A percentile compares a stretch with the other conserved stretches of the same genome.
Evolutionary conservation across 2,113 vertebrate genomes (phyloP).

Genomic region (Antigone vipio): DNA sequence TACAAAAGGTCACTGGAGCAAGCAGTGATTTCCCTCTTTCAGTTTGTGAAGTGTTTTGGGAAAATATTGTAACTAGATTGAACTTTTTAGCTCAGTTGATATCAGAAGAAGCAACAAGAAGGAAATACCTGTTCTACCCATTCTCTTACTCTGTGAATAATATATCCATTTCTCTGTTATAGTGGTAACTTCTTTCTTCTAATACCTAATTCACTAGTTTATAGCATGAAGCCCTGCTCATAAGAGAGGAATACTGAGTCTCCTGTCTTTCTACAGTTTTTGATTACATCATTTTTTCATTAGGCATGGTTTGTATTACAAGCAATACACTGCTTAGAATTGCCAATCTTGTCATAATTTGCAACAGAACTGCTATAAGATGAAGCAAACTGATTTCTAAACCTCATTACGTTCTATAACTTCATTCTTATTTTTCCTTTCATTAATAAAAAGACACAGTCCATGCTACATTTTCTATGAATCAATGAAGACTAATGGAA

Average conservation of each 20-base stretch:
- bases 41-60: neutral
- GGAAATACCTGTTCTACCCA: neutral
- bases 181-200: neutral
- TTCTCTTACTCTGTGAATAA: neutral
- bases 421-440: slow-evolving; percentile 14
- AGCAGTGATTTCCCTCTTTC: neutral
- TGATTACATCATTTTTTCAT: neutral
- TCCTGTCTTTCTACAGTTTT: neutral
- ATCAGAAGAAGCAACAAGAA: neutral
- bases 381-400: slow-evolving; percentile 1
- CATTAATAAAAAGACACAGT: neutral
- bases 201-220: neutral
- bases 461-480: neutral
- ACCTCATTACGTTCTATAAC: neutral
- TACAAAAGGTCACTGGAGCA: neutral
- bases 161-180: neutral
- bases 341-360: neutral
- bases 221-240: neutral
- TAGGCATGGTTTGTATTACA: neutral
- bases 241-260: neutral
- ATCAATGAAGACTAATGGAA: neutral
- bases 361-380: neutral
- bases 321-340: neutral
- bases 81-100: neutral
- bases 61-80: neutral